Evolutionary conservation across 2,113 vertebrate species (phyloP), one percentile per base, ranked within the genome.

Genomic region (Dicrurus megarhynchus): DNA sequence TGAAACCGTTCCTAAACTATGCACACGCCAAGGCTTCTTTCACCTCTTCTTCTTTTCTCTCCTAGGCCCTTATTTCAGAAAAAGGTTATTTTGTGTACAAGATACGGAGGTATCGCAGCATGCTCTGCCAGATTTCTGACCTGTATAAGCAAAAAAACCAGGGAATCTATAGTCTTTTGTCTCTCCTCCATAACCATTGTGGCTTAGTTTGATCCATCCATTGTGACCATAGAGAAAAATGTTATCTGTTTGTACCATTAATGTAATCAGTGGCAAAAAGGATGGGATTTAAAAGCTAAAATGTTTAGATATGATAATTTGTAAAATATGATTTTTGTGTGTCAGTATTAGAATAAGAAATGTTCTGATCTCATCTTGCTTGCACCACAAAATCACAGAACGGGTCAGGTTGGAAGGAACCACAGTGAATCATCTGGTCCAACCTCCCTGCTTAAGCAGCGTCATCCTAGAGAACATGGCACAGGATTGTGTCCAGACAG

Each of bases 11-110:
- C 46, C 49, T 81, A 64, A 69, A 65, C 8, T 2, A 2, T 57
- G 14, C 7, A 17, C 0, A 0, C 53, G 13, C 7, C 22, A 61
- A 78, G 2, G 1, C 3, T 73, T 11, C 4, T 65, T 74, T 82
- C 4, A 10, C 22, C 6, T 47, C 17, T 60, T 83, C 63, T 76
- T 9, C 6, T 53, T 26, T 84, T 69, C 14, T 24, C 57, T 74
- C 24, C 5, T 52, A 49, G 16, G 10, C 10, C 12, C 35, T 81
- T 56, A 27, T 52, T 78, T 87, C 41, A 57, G 19, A 35, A 65
- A 73, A 69, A 44, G 2, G 0, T 8, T 56, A 42, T 87, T 65
- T 53, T 42, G 16, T 30, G 10, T 65, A 74, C 7, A 69, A 39
- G 7, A 44, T 13, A 24, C 2, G 7, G 10, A 67, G 5, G 8